A percentile compares a stretch with the other conserved stretches of the same genome.
These are phyloP conservation scores for Kryphioiulus occultus DNA, from an alignment of 2,888 invertebrate genomes.

Conservation along the genomic window DNA sequence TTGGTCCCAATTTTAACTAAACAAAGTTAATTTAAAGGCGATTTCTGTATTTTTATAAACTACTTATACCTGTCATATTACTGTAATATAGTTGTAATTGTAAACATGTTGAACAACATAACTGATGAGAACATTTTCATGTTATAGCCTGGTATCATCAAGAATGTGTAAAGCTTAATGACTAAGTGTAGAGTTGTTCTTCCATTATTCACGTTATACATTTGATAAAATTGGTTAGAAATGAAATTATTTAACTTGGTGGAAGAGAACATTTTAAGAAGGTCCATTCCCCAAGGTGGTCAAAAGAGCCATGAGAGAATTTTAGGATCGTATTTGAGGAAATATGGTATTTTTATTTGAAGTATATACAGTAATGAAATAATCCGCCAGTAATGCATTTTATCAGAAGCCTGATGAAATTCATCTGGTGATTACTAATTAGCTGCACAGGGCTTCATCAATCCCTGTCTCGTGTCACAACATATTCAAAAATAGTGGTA, in stretches of 20 bases:
- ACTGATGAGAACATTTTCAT: neutral
- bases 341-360: no score
- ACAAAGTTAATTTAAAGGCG: neutral
- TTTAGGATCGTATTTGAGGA: no score
- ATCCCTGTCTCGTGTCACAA: neutral
- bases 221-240: neutral
- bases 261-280: neutral
- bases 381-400: no score
- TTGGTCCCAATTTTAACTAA: neutral
- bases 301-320: no score
- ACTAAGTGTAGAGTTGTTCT: neutral
- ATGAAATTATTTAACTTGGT: neutral
- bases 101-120: neutral
- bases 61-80: neutral
- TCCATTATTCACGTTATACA: neutral
- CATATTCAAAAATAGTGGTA: neutral
- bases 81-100: neutral
- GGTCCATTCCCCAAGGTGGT: neutral
- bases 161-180: neutral
- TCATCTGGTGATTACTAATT: no score
- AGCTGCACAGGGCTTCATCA: neutral
- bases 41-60: neutral
- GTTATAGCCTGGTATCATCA: neutral
- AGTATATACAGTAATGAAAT: no score
- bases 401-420: no score